phyloP scores from a whole-genome alignment of 2,888 invertebrate species.

The Acanthosepion pharaonis region DNA sequence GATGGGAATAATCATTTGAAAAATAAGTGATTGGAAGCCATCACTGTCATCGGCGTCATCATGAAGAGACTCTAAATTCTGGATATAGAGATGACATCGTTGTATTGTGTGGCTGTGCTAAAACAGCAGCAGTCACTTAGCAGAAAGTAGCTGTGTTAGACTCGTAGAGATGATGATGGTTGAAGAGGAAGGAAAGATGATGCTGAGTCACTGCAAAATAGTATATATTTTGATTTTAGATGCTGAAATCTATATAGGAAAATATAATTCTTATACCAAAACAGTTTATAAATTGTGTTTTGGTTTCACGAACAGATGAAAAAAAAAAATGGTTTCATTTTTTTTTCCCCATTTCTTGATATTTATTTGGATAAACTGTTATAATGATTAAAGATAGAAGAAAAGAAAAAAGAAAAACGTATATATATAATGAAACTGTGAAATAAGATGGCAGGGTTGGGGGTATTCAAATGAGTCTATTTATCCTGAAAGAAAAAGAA shows the following conservation, averaged over 20 bases:
- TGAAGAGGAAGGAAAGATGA: not conserved
- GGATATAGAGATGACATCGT: not conserved
- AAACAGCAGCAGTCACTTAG: not conserved
- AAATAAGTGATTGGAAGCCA: not conserved
- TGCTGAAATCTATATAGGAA: not conserved
- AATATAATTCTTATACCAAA: not conserved
- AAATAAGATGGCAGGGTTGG: slow-evolving; percentile 33
- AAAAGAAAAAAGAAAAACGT: not conserved
- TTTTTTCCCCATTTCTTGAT: not conserved
- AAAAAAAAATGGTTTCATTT: not conserved
- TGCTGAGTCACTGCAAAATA: not conserved
- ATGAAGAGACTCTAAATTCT: not conserved
- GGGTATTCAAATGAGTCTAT: slow-evolving; percentile 8
- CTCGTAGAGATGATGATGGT: not conserved
- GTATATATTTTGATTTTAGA: not conserved
- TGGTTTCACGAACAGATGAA: not conserved
- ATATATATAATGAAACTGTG: not conserved
- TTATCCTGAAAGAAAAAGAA: not conserved
- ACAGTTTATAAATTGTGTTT: not conserved
- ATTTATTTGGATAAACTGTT: not conserved
- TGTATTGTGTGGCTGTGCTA: not conserved
- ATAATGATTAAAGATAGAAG: not conserved
- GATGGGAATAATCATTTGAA: not conserved
- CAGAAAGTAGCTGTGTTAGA: not conserved
- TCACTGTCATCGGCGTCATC: not conserved